Evolutionary conservation across 2,113 vertebrate genomes (phyloP).

Genomic region (Sapajus apella): DNA sequence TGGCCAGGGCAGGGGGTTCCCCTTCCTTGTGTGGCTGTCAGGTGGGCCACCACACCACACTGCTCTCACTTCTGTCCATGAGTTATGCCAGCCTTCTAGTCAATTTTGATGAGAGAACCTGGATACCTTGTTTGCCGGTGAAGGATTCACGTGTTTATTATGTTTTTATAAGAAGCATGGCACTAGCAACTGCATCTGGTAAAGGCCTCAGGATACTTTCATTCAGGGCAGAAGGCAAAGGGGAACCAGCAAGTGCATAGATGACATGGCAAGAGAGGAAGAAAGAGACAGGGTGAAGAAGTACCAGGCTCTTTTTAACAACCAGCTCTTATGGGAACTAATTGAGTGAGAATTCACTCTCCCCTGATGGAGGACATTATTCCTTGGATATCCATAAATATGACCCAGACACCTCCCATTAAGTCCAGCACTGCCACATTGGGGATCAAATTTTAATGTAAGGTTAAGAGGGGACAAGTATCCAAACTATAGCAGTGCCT

Average conservation of each 20-base stretch:
- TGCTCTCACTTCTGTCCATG: too few relatives aligned
- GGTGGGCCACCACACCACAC: too few relatives aligned
- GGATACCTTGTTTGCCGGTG: too few relatives aligned
- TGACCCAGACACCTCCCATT: neutral
- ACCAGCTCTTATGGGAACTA: neutral
- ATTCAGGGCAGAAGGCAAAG: neutral
- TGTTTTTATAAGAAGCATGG: too few relatives aligned
- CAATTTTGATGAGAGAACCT: too few relatives aligned
- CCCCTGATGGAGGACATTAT: neutral
- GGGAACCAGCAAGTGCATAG: neutral
- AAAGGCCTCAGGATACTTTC: neutral
- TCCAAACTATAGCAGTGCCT: neutral
- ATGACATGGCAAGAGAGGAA: neutral
- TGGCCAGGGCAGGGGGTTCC: too few relatives aligned
- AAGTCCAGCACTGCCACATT: too few relatives aligned
- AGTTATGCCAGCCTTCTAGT: too few relatives aligned
- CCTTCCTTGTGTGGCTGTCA: too few relatives aligned
- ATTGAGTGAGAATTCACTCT: neutral
- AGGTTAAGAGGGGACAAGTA: neutral
- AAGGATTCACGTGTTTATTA: too few relatives aligned
- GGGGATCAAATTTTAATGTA: too few relatives aligned
- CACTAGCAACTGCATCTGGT: neutral
- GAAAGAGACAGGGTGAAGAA: neutral
- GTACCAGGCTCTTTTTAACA: neutral
- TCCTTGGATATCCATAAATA: neutral